Evolutionary conservation across 2,113 vertebrate species (phyloP), one percentile per base, ranked within the genome.

Genomic region (Cephalopterus ornatus): DNA sequence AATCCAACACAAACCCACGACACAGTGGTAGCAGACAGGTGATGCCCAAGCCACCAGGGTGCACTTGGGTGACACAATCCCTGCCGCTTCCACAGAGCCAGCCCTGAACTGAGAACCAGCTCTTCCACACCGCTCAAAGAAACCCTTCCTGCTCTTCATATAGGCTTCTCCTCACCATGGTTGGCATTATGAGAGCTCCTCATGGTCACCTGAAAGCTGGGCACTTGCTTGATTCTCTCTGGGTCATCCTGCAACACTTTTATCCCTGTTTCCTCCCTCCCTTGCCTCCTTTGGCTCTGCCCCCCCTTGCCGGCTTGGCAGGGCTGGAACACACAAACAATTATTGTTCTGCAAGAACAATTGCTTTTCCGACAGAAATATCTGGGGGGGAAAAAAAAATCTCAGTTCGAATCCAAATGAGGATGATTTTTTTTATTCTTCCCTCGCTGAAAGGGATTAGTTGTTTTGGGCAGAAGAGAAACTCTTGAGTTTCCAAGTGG

Each of bases 331-430:
- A 62, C 44, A 17, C 39, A 41, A 70, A 44, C 66, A 55, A 44
- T 16, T 32, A 58, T 70, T 75, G 74, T 85, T 85, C 74, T 75
- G 62, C 49, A 32, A 65, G 74, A 89, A 89, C 62, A 85, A 85
- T 75, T 61, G 86, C n/a, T 80, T 68, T 80, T 52, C 37, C n/a
- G 39, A 62, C 33, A 46, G 14, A 80, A 89, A 85, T 75, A 75
- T 56, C 46, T 27, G 61, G 67, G 52, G 17, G 42, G 17, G 11
- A 21, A 21, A 21, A 47, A 17, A 49, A n/a, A 49, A 33, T 5
- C 68, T 81, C 81, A 22, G n/a, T 37, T 42, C 65, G 87, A 75
- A 85, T 85, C 26, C 3, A 0, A 93, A 76, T 71, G 62, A 81
- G 63, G 87, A 35, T 9, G 44, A 23, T 15, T 65, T 85, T 56